Evolutionary conservation across 2,888 invertebrate genomes (phyloP), one percentile per base, ranked within the genome.

Genomic region (Alviniconcha strummeri): DNA sequence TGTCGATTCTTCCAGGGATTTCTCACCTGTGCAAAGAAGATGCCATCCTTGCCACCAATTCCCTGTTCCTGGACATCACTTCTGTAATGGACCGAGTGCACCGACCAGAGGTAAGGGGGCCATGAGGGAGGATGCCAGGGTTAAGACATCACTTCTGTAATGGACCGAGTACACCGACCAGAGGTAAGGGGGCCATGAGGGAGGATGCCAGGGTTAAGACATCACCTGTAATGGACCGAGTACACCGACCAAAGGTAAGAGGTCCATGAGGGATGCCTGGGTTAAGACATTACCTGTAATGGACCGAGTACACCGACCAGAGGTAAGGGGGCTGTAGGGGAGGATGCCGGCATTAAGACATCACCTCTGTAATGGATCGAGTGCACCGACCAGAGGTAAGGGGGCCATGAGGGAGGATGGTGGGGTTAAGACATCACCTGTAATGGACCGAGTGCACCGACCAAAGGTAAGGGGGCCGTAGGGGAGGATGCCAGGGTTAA

Each of bases 21-120:
- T 91, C 93, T 7, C 92, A 93, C 81, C 87, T 91, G 36, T 93
- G 93, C 85, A 89, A 88, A 80, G 85, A 90, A 64, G 88, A 88
- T 83, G 89, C 94, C 0, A 88, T 94, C n/a, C 91, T 94, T 77
- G 90, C 92, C 17, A 92, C 93, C 64, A 94, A 91, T 87, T 91
- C 94, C 19, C 89, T 94, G 85, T 86, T 91, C 71, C 87, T 94
- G n/a, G 90, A 91, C 85, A 88, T 93, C 13, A 89, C 91, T 80
- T 90, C 90, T 17, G 90, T 94, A 69, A 89, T 89, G 19, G 91
- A 92, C 67, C 89, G 91, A 78, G 89, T 92, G 60, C 83, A 88
- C 54, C 84, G 89, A 69, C 93, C 92, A 88, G 93, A 94, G 89
- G 94, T 94, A 88, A 36, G 36, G 36, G 36, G 36, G 36, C 36